A percentile compares a stretch with the other conserved stretches of the same genome.
phyloP scores from a whole-genome alignment of 1,140 invertebrate species.

The Pseudomyrmex gracilis region DNA sequence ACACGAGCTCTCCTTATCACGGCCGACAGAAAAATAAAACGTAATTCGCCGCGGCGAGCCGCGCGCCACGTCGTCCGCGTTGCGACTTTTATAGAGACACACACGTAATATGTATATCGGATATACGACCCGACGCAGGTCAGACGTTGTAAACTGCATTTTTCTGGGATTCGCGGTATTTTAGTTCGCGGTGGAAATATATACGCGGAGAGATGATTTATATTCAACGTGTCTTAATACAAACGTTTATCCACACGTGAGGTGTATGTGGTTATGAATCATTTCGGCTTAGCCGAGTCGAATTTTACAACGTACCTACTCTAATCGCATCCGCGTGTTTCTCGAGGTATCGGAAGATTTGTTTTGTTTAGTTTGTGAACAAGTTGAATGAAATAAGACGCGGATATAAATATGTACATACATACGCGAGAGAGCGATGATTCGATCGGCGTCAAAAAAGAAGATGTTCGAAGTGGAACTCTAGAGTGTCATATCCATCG shows the following conservation, averaged over 20 bases:
- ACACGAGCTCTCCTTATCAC: constrained; percentile 35
- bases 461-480: constrained; percentile 38
- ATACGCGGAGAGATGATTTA: neutral
- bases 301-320: neutral
- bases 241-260: neutral
- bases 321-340: neutral
- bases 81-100: constrained; percentile 4
- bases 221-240: constrained; percentile 2
- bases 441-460: constrained; percentile 39
- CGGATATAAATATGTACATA: neutral
- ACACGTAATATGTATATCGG: neutral
- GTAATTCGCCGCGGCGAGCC: neutral
- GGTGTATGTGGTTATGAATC: neutral
- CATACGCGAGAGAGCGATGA: constrained; percentile 1
- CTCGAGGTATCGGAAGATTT: neutral
- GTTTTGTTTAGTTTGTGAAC: neutral
- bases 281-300: neutral
- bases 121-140: neutral
- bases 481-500: neutral
- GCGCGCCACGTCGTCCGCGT: neutral
- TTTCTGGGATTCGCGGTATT: neutral
- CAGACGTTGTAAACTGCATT: neutral
- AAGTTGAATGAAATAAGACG: neutral
- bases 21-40: constrained; percentile 36
- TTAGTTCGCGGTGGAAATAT: neutral